Base-by-base conservation (phyloP, 2,888 invertebrate species). In the Galeruca laticollis region DNA sequence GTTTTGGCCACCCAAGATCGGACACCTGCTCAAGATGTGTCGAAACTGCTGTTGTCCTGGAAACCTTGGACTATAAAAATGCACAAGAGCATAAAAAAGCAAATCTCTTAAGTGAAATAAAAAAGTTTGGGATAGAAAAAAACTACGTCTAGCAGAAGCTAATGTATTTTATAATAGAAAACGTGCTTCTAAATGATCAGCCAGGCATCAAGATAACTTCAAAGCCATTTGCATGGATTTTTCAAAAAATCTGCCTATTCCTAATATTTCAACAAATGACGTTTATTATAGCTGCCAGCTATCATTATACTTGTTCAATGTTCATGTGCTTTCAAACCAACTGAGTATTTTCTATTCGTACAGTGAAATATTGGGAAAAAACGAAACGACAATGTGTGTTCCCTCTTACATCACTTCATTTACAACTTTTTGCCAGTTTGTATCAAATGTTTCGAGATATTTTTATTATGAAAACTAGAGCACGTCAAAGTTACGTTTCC, bases 1-100 rank as follows among this genome's bases (percentile, higher is more conserved):
- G 67, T 37, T 79, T 79, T 69, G 79, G 80, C 31, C 80, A 80
- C 73, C 79, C 80, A 51, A 67, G n/a, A n/a, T n/a, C n/a, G 78
- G 79, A 78, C 60, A 79, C 77, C 4, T 1, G 26, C 26, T 26
- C 4, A 5, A 26, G 3, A 5, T 26, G 26, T 26, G 77, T 77
- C 49, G 21, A 68, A 56, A 63, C 40, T 40, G 51, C 13, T 37
- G 59, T 54, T 20, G 49, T 64, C 21, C 54, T 40, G 5, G 31
- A 52, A 33, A 31, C 35, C 35, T 21, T 40, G 13, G 61, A 37
- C 56, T 21, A 26, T 26, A 31, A 56, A 54, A 52, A 0, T 9
- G n/a, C 26, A 26, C 26, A 26, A 26, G 26, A 26, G 6, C 26
- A 26, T 26, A 5, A 26, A 26, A 26, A 26, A 26, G 26, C 26